Conservation (phyloP, 2,113 vertebrate species). For the Tapirus terrestris region DNA sequence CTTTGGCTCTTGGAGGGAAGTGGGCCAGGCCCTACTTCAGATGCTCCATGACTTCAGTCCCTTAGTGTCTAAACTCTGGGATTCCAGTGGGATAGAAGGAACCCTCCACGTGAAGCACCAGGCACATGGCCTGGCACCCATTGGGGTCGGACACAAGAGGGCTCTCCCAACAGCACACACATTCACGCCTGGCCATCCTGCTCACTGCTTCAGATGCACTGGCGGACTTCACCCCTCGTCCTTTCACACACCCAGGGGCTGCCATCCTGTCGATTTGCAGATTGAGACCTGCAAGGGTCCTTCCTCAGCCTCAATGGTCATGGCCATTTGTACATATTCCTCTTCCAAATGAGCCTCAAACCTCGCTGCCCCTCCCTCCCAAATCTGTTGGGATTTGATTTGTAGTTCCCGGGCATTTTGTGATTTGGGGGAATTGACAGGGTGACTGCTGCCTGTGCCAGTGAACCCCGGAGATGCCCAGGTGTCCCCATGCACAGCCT, state of each 20-base stretch:
- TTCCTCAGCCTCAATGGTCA: not conserved
- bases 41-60: no score
- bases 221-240: not conserved
- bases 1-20: constrained; percentile 47
- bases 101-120: rapidly evolving
- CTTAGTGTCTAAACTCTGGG: no score
- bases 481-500: not conserved
- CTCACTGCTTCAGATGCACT: not conserved
- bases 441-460: no score
- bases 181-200: not conserved
- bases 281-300: not conserved
- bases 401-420: not conserved
- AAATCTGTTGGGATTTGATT: no score
- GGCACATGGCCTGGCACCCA: not conserved
- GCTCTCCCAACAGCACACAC: not conserved
- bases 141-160: not conserved
- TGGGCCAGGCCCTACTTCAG: not conserved
- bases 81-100: not conserved
- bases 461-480: rapidly evolving
- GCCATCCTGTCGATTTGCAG: not conserved
- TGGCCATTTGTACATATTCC: not conserved
- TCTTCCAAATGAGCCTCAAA: not conserved
- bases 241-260: not conserved
- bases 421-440: not conserved
- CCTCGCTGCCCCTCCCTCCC: not conserved